phyloP scores from a whole-genome alignment of 2,797 vertebrate species.

The Petrocephalus schoutedeni region DNA sequence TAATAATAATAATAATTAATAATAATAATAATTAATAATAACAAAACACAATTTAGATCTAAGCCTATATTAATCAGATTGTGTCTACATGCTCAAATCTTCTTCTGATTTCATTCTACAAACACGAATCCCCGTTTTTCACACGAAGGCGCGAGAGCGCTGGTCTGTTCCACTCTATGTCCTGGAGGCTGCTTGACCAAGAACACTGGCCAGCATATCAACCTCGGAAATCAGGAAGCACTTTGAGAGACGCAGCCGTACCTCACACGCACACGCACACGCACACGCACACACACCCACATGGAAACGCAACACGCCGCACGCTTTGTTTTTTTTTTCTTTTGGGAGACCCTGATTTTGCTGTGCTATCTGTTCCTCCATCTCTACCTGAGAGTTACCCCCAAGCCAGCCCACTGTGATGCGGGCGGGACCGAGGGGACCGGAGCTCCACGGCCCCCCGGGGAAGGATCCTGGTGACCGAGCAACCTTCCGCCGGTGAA shows the following conservation, averaged over 20 bases:
- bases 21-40: conserved; percentile 47
- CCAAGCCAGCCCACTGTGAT: conserved; percentile 42
- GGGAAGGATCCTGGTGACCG: conserved; percentile 7
- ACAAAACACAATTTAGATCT: conserved; percentile 59
- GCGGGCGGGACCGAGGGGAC: conserved; percentile 35
- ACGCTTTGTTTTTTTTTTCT: neutral
- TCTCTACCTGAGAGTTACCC: conserved; percentile 59
- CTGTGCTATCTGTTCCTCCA: conserved; percentile 45
- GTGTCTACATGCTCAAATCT: conserved; percentile 62
- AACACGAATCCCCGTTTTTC: conserved; percentile 50
- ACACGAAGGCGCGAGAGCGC: conserved; percentile 40
- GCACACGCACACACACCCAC: conserved; percentile 20
- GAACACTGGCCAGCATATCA: conserved; percentile 55
- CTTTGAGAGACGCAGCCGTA: conserved; percentile 53
- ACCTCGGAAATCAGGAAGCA: conserved; percentile 68
- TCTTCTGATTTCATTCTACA: conserved; percentile 52
- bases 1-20: conserved; percentile 19
- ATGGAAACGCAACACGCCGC: neutral
- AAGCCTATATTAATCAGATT: conserved; percentile 55
- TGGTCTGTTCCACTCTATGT: conserved; percentile 49
- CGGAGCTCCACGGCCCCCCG: neutral
- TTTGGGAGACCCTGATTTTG: conserved; percentile 64
- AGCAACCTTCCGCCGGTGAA: conserved; percentile 20
- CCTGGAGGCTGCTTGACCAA: conserved; percentile 57
- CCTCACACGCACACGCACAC: conserved; percentile 24